phyloP scores from a whole-genome alignment of 2,888 invertebrate genomes.

The Agrypnus murinus region DNA sequence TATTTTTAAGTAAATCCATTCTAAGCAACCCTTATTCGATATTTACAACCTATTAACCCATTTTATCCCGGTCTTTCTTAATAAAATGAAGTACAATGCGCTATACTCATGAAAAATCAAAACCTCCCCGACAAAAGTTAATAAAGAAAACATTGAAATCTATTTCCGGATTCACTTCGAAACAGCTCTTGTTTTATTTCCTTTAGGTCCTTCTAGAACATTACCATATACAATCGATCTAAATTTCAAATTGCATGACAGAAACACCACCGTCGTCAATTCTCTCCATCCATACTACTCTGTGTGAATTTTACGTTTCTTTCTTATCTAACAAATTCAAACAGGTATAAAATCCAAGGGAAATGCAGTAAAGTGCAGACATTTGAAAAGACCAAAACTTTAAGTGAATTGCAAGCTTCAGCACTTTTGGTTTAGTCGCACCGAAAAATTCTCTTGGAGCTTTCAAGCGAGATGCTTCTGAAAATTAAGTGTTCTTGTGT shows the following conservation, averaged over 20 bases:
- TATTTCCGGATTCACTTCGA: conserved; percentile 39
- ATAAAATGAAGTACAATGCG: no score
- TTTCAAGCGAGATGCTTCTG: conserved; percentile 4
- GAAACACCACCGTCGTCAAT: conserved; percentile 40
- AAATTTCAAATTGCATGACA: conserved; percentile 43
- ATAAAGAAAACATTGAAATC: conserved; percentile 40
- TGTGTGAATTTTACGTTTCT: conserved; percentile 24
- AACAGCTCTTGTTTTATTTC: conserved; percentile 42
- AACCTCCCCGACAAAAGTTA: neutral
- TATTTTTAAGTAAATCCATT: no score
- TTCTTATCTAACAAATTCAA: neutral
- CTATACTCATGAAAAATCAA: no score
- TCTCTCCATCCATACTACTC: neutral
- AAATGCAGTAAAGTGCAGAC: conserved; percentile 30
- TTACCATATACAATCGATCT: conserved; percentile 45
- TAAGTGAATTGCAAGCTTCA: conserved; percentile 23
- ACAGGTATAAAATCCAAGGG: conserved; percentile 22
- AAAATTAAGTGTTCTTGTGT: conserved; percentile 29
- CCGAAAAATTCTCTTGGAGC: conserved; percentile 11
- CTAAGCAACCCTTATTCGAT: no score
- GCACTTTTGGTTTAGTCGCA: conserved; percentile 6
- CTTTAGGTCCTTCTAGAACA: conserved; percentile 24
- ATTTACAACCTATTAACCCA: no score
- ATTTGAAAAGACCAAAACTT: neutral
- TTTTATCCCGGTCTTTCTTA: neutral